Evolutionary conservation across 2,888 invertebrate genomes (phyloP).

Genomic region (Sinhomidia bicolor): DNA sequence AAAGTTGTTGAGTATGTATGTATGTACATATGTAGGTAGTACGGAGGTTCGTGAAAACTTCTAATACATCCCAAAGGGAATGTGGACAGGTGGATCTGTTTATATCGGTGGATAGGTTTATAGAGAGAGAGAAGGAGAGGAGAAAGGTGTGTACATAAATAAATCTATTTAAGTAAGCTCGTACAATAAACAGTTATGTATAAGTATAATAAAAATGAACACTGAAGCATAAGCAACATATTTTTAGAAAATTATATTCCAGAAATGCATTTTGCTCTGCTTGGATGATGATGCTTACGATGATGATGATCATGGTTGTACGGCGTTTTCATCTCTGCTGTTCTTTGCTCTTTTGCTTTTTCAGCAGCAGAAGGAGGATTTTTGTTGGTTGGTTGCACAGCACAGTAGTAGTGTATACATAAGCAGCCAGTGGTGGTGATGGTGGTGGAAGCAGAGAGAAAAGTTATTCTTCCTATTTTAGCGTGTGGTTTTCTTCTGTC

Average conservation of each 20-base stretch:
- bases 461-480: not conserved
- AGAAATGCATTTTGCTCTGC: not conserved
- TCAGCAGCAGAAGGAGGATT: not conserved
- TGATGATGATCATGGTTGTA: too few species aligned
- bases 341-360: not conserved
- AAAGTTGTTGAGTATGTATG: too few species aligned
- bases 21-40: not conserved
- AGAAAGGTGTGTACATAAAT: too few species aligned
- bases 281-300: not conserved
- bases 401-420: not conserved
- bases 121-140: not conserved
- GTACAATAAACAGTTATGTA: not conserved
- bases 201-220: not conserved
- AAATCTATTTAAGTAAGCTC: too few species aligned
- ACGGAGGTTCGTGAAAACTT: not conserved
- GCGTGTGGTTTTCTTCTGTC: not conserved
- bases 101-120: not conserved
- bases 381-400: slow-evolving; percentile 1
- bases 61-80: not conserved
- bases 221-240: not conserved
- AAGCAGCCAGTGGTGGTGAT: too few species aligned
- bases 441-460: not conserved
- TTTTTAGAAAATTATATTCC: not conserved
- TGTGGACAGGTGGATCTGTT: not conserved
- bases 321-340: too few species aligned